phyloP scores from a whole-genome alignment of 2,113 vertebrate genomes.

The Ophthalmolycus amberensis region DNA sequence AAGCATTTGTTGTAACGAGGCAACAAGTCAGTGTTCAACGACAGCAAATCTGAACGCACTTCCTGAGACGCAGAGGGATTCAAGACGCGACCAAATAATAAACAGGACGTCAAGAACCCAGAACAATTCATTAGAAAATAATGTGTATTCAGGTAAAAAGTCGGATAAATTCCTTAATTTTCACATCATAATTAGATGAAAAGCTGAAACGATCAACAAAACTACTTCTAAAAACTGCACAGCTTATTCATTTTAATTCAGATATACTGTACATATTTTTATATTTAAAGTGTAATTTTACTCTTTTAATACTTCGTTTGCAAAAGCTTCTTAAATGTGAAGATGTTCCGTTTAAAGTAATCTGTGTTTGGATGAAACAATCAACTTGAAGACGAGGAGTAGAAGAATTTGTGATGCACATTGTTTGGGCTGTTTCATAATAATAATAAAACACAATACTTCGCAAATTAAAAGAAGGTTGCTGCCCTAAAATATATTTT shows the following conservation, averaged over 20 bases:
- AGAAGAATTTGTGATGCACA: background rate
- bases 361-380: background rate
- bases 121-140: background rate
- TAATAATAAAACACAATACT: background rate
- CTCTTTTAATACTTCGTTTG: too few relatives aligned
- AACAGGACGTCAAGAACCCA: background rate
- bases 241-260: background rate
- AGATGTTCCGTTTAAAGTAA: too few relatives aligned
- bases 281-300: background rate
- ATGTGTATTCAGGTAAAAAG: background rate
- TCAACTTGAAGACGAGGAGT: background rate
- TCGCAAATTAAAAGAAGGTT: background rate
- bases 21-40: constrained; percentile 19
- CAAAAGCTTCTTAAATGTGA: too few relatives aligned
- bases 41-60: constrained; percentile 20
- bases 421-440: background rate
- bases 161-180: background rate
- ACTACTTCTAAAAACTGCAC: background rate
- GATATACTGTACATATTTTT: background rate
- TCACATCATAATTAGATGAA: background rate
- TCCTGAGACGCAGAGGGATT: constrained; percentile 15
- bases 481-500: background rate
- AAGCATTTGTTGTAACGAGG: constrained; percentile 4
- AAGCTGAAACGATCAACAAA: background rate
- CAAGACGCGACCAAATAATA: background rate